Conservation (phyloP, 2,113 vertebrate species). For the Saguinus midas region DNA sequence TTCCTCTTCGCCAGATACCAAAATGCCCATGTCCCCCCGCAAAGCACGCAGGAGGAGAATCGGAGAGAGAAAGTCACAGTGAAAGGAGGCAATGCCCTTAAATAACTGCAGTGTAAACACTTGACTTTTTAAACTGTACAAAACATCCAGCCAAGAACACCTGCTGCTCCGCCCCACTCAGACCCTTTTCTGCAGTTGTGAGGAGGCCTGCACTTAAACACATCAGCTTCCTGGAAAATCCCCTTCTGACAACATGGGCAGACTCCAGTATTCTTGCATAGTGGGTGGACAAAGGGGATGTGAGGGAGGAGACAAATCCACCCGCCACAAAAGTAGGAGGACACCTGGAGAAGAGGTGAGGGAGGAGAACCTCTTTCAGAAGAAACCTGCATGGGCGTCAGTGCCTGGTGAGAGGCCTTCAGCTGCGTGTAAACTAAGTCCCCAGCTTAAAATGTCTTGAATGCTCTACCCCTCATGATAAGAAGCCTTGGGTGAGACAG, state of each 20-base stretch:
- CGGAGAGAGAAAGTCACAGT: not conserved
- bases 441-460: too few relatives aligned
- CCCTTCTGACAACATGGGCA: not conserved
- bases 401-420: too few relatives aligned
- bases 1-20: not conserved
- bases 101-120: not conserved
- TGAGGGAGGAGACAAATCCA: not conserved
- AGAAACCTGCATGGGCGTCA: not conserved
- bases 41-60: not conserved
- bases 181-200: not conserved
- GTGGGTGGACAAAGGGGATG: not conserved
- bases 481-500: too few relatives aligned
- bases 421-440: too few relatives aligned
- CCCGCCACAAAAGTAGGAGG: not conserved
- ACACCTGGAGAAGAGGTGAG: not conserved
- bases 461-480: too few relatives aligned
- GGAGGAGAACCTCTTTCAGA: not conserved
- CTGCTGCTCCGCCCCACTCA: not conserved
- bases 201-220: not conserved
- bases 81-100: not conserved
- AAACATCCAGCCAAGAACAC: not conserved
- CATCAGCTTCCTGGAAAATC: not conserved
- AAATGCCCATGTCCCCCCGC: not conserved
- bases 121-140: not conserved
- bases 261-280: too few relatives aligned